Conservation (phyloP, 2,888 invertebrate species). For the Allygus modestus region DNA sequence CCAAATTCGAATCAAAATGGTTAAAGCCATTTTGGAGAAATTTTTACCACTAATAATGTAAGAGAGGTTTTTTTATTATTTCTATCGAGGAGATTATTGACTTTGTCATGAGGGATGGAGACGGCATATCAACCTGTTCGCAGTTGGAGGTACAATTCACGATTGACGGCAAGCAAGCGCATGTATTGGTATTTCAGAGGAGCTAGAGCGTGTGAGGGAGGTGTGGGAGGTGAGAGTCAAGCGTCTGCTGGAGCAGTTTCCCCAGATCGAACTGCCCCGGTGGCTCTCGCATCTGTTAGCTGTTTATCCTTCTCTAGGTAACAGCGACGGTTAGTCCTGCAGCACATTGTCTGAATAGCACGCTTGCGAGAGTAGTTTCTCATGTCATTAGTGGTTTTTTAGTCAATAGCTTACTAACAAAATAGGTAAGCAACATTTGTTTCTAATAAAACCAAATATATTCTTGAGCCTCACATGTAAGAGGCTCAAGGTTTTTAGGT, state of each 20-base stretch:
- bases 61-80: no score
- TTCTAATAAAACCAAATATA: no score
- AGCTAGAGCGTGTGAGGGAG: not conserved
- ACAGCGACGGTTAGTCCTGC: conserved; percentile 8
- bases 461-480: no score
- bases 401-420: not conserved
- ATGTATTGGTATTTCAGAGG: conserved; percentile 6
- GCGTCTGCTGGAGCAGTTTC: not conserved
- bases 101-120: no score
- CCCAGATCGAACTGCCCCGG: conserved; percentile 8
- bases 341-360: conserved; percentile 5
- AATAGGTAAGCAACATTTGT: not conserved
- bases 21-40: no score
- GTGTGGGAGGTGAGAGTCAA: not conserved
- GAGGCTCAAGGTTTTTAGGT: no score
- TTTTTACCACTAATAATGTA: no score
- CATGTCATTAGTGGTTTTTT: not conserved
- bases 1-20: no score
- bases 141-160: no score
- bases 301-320: conserved; percentile 28
- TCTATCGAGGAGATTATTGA: no score
- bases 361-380: conserved; percentile 2
- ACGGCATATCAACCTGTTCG: no score
- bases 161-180: no score
- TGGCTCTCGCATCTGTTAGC: conserved; percentile 25